Base-by-base conservation (phyloP, 2,888 invertebrate species). In the Cantharis rufa region DNA sequence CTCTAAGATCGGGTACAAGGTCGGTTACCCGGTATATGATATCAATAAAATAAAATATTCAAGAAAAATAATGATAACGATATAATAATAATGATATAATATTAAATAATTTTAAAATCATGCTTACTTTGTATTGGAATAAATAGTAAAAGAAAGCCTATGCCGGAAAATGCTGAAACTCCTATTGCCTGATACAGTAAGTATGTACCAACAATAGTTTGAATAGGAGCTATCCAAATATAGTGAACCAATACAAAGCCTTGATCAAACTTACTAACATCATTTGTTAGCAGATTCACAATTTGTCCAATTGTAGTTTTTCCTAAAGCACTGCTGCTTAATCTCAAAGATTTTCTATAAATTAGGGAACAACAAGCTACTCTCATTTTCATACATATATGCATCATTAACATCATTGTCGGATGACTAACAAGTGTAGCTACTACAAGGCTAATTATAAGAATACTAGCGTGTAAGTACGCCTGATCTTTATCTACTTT, bases 221-320 rank as follows among this genome's bases (percentile, higher is more conserved):
- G 94, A 1, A 96, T 85, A 0, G 96, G 96, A 0, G 95, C 94
- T 15, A 95, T 89, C 90, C 95, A 93, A 7, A 97, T 87, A 85
- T 94, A 96, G 86, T 96, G 94, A 15, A 96, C 86, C 85, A 96
- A 95, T 72, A 95, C 89, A 27, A 93, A 91, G 10, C 93, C 93
- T 88, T 94, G 91, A 87, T 97, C 97, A 87, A 97, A 96, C 77
- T 96, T 89, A 81, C 93, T 94, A 0, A 96, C 96, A 88, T 98
- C 97, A 74, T 96, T 97, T 0, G 96, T 96, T 78, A 97, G 79
- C 66, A 88, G 81, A 80, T 88, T 88, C 64, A 88, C 85, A 82
- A 87, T 85, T 81, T 88, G 87, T 86, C 89, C 98, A 83, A 92
- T 95, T 88, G 89, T 94, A 0, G 97, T 97, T 86, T 96, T 93